Percentiles rank a stretch among this genome's conserved stretches.
Evolutionary conservation across 2,113 vertebrate genomes (phyloP).

Genomic region (Micromys minutus): DNA sequence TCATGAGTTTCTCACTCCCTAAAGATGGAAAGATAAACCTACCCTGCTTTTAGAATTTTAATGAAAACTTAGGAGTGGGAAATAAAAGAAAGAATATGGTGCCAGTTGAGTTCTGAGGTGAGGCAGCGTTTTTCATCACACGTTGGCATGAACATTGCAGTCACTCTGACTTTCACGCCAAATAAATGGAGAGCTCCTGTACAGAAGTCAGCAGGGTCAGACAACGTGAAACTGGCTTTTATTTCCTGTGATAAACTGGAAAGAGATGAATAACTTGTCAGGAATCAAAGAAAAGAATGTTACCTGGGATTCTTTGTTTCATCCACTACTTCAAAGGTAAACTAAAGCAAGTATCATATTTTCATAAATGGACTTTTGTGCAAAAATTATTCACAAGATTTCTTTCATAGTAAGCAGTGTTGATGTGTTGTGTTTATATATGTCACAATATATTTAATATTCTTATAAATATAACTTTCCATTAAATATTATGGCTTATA

Average conservation of each 20-base stretch:
- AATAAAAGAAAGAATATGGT: not conserved
- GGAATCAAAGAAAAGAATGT: slow-evolving; percentile 37
- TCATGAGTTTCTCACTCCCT: not conserved
- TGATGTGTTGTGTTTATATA: not conserved
- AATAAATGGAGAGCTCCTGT: not conserved
- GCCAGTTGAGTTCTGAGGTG: not conserved
- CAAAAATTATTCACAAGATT: not conserved
- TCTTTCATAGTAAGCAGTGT: not conserved
- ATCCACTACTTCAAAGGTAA: slow-evolving; percentile 55
- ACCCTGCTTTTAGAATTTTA: slow-evolving; percentile 24
- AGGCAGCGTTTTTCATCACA: not conserved
- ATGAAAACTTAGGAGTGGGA: slow-evolving; percentile 36
- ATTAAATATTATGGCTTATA: not conserved
- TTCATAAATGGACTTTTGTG: not conserved
- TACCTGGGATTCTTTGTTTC: slow-evolving; percentile 9
- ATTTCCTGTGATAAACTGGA: not conserved
- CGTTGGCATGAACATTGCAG: not conserved
- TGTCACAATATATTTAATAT: not conserved
- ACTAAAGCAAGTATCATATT: slow-evolving; percentile 44
- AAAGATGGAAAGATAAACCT: not conserved
- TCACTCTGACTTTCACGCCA: not conserved
- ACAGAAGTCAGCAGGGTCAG: not conserved
- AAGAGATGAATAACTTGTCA: slow-evolving; percentile 12
- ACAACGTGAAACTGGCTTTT: not conserved
- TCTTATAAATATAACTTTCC: slow-evolving; percentile 14